Conservation (phyloP, 2,888 invertebrate species). For the Tholera decimalis region DNA sequence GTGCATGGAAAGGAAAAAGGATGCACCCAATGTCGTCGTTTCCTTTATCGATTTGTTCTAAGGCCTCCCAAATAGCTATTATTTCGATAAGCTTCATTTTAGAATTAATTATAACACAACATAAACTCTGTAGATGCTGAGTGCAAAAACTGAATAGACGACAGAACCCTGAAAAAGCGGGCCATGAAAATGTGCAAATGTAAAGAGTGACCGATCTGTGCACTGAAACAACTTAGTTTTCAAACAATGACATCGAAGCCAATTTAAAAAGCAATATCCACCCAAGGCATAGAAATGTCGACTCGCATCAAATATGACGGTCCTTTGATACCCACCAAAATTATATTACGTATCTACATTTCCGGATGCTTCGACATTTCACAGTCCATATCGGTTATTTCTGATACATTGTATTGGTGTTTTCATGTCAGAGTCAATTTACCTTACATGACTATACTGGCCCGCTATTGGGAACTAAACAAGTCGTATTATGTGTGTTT, state of each 20-base stretch:
- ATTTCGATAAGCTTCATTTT: too few species aligned
- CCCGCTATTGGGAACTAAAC: background rate
- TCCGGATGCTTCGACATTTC: constrained; percentile 19
- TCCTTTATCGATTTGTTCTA: too few species aligned
- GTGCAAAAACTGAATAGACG: too few species aligned
- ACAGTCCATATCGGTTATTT: constrained; percentile 18
- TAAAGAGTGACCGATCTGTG: background rate
- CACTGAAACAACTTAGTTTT: background rate
- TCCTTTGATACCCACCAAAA: constrained; percentile 6
- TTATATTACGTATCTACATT: constrained; percentile 11
- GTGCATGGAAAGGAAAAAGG: too few species aligned
- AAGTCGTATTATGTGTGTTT: background rate
- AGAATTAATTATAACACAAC: too few species aligned
- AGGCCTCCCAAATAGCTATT: too few species aligned
- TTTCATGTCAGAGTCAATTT: constrained; percentile 21
- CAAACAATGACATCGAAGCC: background rate
- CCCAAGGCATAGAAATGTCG: background rate
- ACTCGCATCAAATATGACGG: background rate
- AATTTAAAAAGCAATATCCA: constrained; percentile 23
- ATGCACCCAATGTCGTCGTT: too few species aligned
- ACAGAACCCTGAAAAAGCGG: too few species aligned
- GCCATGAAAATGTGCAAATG: too few species aligned
- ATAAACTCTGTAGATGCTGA: too few species aligned
- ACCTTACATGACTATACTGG: background rate
- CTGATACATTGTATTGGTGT: constrained; percentile 18